A percentile compares a stretch with the other conserved stretches of the same genome.
Evolutionary conservation across 2,113 vertebrate genomes (phyloP).

Genomic region (Bos indicus): DNA sequence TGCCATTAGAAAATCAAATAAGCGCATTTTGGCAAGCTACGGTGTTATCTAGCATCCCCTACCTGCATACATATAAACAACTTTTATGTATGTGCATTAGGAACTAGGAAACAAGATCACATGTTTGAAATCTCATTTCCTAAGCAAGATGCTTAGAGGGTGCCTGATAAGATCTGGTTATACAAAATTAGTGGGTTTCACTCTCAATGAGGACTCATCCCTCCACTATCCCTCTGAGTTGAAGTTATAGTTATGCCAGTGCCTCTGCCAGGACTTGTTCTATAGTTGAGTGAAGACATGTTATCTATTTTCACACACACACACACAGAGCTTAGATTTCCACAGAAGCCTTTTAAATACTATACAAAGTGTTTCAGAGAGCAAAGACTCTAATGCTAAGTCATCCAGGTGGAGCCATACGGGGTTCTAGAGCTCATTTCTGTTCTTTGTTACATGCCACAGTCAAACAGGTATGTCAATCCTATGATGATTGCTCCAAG

Average conservation of each 20-base stretch:
- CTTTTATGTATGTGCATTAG: rapidly evolving
- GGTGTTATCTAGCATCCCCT: neutral
- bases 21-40: neutral
- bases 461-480: neutral
- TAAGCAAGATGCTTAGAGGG: neutral
- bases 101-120: neutral
- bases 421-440: neutral
- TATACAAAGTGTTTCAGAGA: neutral
- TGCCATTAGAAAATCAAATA: conserved; percentile 34
- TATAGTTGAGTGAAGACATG: neutral
- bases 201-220: neutral
- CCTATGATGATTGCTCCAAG: neutral
- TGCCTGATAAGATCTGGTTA: neutral
- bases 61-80: neutral
- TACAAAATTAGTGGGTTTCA: neutral
- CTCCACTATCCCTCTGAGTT: neutral
- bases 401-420: neutral
- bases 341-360: neutral
- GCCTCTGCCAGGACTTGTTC: neutral
- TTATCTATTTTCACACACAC: neutral
- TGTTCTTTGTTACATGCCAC: neutral
- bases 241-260: neutral
- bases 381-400: neutral
- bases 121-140: neutral
- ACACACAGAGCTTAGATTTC: neutral